Evolutionary conservation across 2,888 invertebrate species (phyloP).

Genomic region (Pollenia amentaria): DNA sequence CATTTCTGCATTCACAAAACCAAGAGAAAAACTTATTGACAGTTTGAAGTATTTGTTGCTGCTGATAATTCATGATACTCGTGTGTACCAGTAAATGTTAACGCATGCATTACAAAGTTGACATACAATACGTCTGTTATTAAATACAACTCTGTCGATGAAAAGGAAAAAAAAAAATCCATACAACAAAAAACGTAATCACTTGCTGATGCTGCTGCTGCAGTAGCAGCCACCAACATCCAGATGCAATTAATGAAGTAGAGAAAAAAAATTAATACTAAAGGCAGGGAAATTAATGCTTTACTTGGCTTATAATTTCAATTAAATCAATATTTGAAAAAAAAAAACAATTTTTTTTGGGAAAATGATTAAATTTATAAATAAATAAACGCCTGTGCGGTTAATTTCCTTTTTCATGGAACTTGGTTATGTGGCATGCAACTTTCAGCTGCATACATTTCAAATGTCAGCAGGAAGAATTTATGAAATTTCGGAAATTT

Average conservation of each 20-base stretch:
- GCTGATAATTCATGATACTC: slow-evolving; percentile 53
- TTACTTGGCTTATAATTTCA: slow-evolving; percentile 61
- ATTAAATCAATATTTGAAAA: slow-evolving; percentile 6
- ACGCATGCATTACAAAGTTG: slow-evolving; percentile 37
- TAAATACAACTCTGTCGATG: slow-evolving; percentile 6
- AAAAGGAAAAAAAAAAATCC: neutral
- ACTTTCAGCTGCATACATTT: neutral
- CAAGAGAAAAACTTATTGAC: slow-evolving; percentile 19
- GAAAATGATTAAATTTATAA: slow-evolving; percentile 1
- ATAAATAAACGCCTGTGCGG: neutral
- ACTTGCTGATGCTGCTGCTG: slow-evolving; percentile 28
- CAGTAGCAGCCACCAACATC: slow-evolving; percentile 6
- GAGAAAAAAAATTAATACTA: slow-evolving; percentile 15
- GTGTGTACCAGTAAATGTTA: slow-evolving; percentile 23
- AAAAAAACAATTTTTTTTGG: neutral
- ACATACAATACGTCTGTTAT: slow-evolving; percentile 47
- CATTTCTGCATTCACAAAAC: neutral
- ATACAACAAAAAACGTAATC: slow-evolving; percentile 12
- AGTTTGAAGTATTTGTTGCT: slow-evolving; percentile 30
- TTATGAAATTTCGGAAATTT: neutral
- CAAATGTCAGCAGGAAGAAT: neutral
- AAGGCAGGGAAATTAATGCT: slow-evolving; percentile 49
- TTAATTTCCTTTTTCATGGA: neutral
- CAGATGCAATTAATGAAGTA: slow-evolving; percentile 4
- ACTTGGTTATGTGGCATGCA: slow-evolving; percentile 4